Evolutionary conservation across 2,113 vertebrate species (phyloP).

Genomic region (Neotoma lepida): DNA sequence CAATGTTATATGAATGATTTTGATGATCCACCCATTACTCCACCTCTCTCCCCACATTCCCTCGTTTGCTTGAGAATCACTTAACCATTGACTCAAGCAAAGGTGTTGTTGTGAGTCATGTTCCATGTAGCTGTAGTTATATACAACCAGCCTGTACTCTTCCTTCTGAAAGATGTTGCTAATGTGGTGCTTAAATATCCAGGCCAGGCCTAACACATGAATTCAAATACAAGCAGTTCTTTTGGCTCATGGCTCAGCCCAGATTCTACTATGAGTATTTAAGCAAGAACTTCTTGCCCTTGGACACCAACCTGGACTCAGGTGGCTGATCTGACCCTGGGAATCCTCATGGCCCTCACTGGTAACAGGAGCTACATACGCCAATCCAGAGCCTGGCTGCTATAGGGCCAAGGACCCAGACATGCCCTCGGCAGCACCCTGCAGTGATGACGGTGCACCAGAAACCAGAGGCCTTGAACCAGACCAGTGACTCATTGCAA

Average conservation of each 20-base stretch:
- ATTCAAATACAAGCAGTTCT: constrained; percentile 7
- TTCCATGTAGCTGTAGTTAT: neutral
- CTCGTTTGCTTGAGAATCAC: neutral
- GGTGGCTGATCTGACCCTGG: neutral
- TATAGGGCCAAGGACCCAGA: neutral
- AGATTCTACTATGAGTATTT: neutral
- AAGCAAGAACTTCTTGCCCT: neutral
- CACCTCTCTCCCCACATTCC: neutral
- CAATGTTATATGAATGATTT: neutral
- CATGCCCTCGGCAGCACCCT: neutral
- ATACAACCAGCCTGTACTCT: neutral
- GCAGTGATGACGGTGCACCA: neutral
- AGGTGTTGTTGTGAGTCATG: neutral
- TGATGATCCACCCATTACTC: neutral
- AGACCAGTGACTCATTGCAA: neutral
- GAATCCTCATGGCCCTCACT: neutral
- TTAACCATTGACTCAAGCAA: neutral
- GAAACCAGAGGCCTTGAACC: neutral
- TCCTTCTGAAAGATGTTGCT: neutral
- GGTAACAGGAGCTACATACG: neutral
- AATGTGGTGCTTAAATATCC: neutral
- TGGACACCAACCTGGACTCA: neutral
- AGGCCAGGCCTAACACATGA: neutral
- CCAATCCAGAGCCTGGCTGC: neutral
- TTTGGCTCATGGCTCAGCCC: neutral